Evolutionary conservation across 2,888 invertebrate genomes (phyloP).

Genomic region (Machimus atricapillus): DNA sequence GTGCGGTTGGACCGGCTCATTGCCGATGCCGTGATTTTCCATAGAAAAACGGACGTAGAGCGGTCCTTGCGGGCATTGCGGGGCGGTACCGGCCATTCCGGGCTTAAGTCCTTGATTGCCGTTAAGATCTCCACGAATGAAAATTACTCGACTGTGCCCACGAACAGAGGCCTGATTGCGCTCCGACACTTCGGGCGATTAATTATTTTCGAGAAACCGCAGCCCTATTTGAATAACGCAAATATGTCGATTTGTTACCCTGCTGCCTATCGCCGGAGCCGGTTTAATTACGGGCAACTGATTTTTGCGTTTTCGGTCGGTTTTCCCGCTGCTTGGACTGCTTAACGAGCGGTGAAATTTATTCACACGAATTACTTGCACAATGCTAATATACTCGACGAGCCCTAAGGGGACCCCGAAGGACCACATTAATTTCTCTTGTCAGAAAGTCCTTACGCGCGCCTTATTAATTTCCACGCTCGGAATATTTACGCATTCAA

Average conservation of each 20-base stretch:
- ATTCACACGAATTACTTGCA: conserved; percentile 38
- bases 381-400: conserved; percentile 29
- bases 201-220: conserved; percentile 42
- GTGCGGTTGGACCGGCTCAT: not conserved
- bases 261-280: not conserved
- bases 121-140: conserved; percentile 43
- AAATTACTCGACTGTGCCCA: conserved; percentile 37
- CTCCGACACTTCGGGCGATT: conserved; percentile 43
- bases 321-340: conserved; percentile 3
- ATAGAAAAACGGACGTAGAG: conserved; percentile 8
- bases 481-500: conserved; percentile 16
- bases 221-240: conserved; percentile 34
- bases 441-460: not conserved
- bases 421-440: conserved; percentile 18
- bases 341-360: conserved; percentile 35
- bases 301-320: conserved; percentile 2
- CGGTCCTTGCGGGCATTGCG: not conserved
- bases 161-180: conserved; percentile 38
- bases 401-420: not conserved
- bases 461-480: conserved; percentile 23
- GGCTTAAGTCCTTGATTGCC: conserved; percentile 44
- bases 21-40: conserved; percentile 29
- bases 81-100: conserved; percentile 16
- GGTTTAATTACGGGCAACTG: conserved; percentile 36
- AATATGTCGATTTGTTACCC: conserved; percentile 35